phyloP scores from a whole-genome alignment of 92 coral and sea anemone species.

The Montipora capitata region DNA sequence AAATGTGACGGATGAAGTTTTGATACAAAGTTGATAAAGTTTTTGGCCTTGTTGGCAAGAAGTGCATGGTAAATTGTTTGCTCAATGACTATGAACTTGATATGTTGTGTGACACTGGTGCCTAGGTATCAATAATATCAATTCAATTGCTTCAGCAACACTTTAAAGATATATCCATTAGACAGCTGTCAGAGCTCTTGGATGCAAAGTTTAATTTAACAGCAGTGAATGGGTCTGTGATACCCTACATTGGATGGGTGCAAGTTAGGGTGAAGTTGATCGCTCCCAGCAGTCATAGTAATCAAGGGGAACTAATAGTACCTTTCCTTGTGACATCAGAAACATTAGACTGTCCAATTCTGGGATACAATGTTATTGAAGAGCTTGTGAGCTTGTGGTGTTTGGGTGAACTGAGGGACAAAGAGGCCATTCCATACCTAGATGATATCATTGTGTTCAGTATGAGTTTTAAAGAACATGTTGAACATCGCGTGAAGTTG shows the following conservation, averaged over 20 bases:
- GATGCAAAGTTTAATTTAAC: constrained; percentile 54
- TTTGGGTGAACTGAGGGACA: no score
- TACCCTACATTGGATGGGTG: constrained; percentile 71
- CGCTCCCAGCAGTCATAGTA: constrained; percentile 34
- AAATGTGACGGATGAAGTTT: constrained; percentile 51
- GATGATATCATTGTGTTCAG: no score
- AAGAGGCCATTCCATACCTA: no score
- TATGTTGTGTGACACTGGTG: constrained; percentile 36
- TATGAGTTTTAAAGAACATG: no score
- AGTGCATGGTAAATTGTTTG: no score
- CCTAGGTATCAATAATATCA: constrained; percentile 12
- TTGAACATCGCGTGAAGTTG: no score
- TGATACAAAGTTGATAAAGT: constrained; percentile 35
- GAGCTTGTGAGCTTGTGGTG: background rate
- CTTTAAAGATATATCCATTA: no score
- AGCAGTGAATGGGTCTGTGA: constrained; percentile 70
- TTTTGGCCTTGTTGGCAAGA: constrained; percentile 19
- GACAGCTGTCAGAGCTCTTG: background rate
- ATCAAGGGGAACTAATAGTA: constrained; percentile 53
- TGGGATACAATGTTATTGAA: no score
- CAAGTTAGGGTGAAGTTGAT: constrained; percentile 54
- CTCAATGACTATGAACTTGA: constrained; percentile 6
- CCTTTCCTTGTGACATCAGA: constrained; percentile 66
- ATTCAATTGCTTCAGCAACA: background rate
- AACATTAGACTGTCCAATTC: constrained; percentile 6